Base-by-base conservation (phyloP, 64 coral and sea anemone genomes). In the Anthopleura sola region DNA sequence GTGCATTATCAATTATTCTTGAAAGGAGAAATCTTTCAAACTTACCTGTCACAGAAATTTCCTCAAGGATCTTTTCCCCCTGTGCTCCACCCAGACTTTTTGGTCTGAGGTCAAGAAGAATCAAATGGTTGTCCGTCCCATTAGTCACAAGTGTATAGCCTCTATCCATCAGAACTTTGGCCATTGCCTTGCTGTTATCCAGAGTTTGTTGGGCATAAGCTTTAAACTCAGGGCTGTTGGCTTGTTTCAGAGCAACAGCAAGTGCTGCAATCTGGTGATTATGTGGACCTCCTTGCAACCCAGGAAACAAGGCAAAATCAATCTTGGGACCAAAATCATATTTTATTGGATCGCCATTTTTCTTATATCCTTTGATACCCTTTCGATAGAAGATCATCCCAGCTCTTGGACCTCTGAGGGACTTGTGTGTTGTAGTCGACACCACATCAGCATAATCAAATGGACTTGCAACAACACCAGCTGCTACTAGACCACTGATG, bases 351-450 rank as follows among this genome's bases (percentile, higher is more conserved):
- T 99, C 97, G 1, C 97, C 97, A 87, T 86, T 95, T 50, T 99
- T 99, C 87, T 91, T 95, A 75, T 99, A 84, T 26, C 97, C 97
- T 54, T 99, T 99, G 56, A 99, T 83, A 18, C 97, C 97, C 85
- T 99, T 99, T 57, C 97, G 92, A 60, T 91, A 99, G 82, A 99
- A 99, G 74, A 99, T 99, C 84, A 99, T 92, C 24, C 92, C 97
- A 49, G 92, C 88, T 64, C 97, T 82, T 54, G 97, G 97, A 6
- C 97, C 97, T 49, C 93, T 83, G 14, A 99, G 82, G 2, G 97
- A 95, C 81, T 99, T 99, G 90, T 99, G 97, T 16, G 97, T 92
- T 47, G 97, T 99, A 36, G 93, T 99, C 37, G 97, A 91, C n/a
- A 99, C 97, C 82, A 99, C 71, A 82, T 99, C 97, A 28, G 90